Evolutionary conservation across 2,888 invertebrate species (phyloP).

Genomic region (Tenthredo notha): DNA sequence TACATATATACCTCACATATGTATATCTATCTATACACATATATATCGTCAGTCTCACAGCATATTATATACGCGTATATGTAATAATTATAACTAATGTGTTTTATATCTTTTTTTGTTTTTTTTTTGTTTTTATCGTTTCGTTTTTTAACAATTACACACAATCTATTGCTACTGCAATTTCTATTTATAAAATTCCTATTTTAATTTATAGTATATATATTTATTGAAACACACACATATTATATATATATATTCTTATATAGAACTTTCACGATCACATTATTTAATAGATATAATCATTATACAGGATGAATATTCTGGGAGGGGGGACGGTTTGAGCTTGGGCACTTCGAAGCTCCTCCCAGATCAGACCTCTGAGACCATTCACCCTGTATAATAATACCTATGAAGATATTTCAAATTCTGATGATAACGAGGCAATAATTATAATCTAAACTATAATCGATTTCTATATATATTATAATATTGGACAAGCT

Average conservation of each 20-base stretch:
- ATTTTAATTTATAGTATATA: neutral
- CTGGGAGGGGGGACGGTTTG: no score
- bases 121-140: neutral
- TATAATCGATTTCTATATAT: no score
- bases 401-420: neutral
- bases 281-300: neutral
- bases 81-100: neutral
- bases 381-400: no score
- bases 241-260: neutral
- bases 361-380: no score
- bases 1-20: neutral
- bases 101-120: neutral
- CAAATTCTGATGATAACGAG: no score
- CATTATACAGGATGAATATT: no score
- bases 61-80: neutral
- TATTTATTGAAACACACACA: neutral
- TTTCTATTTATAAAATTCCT: conserved; percentile 1
- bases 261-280: neutral
- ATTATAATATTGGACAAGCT: no score
- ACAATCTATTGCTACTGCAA: neutral
- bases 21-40: neutral
- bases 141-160: neutral
- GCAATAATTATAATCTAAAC: no score
- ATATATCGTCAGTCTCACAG: neutral
- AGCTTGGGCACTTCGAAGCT: no score